phyloP scores from a whole-genome alignment of 2,888 invertebrate genomes.

The Caenorhabditis angaria region DNA sequence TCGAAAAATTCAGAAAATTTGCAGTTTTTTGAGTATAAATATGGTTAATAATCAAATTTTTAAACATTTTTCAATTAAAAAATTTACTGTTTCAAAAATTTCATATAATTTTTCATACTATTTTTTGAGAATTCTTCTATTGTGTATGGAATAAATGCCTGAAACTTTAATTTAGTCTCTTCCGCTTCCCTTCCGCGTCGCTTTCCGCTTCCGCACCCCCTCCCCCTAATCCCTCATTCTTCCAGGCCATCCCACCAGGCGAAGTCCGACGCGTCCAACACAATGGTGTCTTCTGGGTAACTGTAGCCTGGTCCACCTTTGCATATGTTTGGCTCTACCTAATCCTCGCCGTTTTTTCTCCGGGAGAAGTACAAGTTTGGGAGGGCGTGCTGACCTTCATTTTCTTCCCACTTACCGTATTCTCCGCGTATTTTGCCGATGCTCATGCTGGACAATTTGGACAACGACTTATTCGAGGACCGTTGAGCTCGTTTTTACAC shows the following conservation, averaged over 20 bases:
- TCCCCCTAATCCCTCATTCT: too few relatives aligned
- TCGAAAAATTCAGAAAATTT: too few relatives aligned
- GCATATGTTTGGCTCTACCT: conserved; percentile 98
- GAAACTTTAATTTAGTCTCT: too few relatives aligned
- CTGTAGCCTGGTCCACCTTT: conserved; percentile 95
- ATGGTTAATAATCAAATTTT: too few relatives aligned
- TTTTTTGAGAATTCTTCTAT: too few relatives aligned
- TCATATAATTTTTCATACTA: too few relatives aligned
- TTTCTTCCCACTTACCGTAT: conserved; percentile 94
- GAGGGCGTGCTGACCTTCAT: conserved; percentile 84
- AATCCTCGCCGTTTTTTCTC: conserved; percentile 83
- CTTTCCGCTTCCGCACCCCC: too few relatives aligned
- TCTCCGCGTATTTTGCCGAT: conserved; percentile 95
- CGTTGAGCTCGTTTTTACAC: conserved; percentile 34
- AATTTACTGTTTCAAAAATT: too few relatives aligned
- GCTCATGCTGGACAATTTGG: conserved; percentile 73
- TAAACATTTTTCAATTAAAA: too few relatives aligned
- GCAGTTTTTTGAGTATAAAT: too few relatives aligned
- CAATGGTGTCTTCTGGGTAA: conserved; percentile 81
- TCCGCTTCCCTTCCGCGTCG: too few relatives aligned
- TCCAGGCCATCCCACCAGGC: conserved; percentile 74
- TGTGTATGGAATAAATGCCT: too few relatives aligned
- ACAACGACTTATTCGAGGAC: conserved; percentile 37
- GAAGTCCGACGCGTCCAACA: conserved; percentile 70
- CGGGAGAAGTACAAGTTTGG: conserved; percentile 69